Evolutionary conservation across 2,888 invertebrate genomes (phyloP), one percentile per base, ranked within the genome.

Genomic region (Drosophila picticornis): DNA sequence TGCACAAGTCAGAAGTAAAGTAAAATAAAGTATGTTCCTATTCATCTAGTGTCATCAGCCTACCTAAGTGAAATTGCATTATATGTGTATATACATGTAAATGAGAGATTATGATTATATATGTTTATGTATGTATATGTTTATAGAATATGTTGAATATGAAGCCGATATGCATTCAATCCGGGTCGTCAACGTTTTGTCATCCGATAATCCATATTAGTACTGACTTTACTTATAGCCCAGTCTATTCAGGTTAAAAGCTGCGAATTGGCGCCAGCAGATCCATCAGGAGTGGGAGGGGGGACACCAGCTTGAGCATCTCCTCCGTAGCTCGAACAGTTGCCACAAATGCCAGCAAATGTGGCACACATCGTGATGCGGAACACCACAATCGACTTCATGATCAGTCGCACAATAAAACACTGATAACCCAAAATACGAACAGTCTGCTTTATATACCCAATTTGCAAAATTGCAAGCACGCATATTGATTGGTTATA

Each of bases 181-280:
- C 43, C 38, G 11, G 51, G 55, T 70, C 50, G 76, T 76, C 70
- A 58, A 43, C 53, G 32, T 27, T 27, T 27, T 22, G 9, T n/a
- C 27, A n/a, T 32, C 22, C 34, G 25, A 34, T 55, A 22, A 25
- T 25, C 25, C 27, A n/a, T 27, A 16, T 55, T 73, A 52, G 36
- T 60, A 60, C 29, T 77, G 67, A 29, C 32, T 32, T 11, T 59
- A 59, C n/a, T 53, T 70, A n/a, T 74, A 71, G 27, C 32, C 48
- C 38, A 77, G 55, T 25, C 69, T 59, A 10, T 66, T 72, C 19
- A 69, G 52, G 10, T 69, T 57, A 11, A 73, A 63, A 27, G 67
- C 72, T 84, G 86, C 38, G 2, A 77, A 52, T 90, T 86, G 31
- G 90, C 84, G 13, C 82, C 76, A 4, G 83, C 52, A 5, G 81